Base-by-base conservation (phyloP, 2,888 invertebrate genomes). In the Hirtodrosophila alboralis region DNA sequence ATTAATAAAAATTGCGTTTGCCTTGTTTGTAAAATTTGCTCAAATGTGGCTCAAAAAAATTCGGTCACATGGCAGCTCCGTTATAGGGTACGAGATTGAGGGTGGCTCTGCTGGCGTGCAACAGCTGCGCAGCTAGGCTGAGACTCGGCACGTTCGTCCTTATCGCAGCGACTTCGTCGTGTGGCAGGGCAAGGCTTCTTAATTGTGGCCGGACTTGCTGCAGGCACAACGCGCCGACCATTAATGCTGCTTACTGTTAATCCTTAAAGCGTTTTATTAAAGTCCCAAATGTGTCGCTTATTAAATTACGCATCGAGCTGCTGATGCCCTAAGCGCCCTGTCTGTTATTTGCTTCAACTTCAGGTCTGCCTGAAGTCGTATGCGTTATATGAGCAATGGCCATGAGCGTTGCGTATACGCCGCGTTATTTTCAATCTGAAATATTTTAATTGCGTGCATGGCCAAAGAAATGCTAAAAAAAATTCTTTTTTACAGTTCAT, bases 61-160 rank as follows among this genome's bases (percentile, higher is more conserved):
- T 3, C 9, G 3, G 47, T 41, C 41, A 58, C 13, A 33, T 28
- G 34, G 16, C 12, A 9, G 36, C n/a, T n/a, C n/a, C n/a, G n/a
- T n/a, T n/a, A 14, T 21, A 12, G 4, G 18, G 27, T 13, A 5
- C 28, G 27, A 31, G 16, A 13, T 16, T 12, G 7, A 27, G 36
- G 44, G 23, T 9, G 27, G 18, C 27, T 16, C 38, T n/a, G 34
- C 12, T 28, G 41, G 43, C 41, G 59, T 84, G 78, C 86, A 78
- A 86, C 78, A 78, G 81, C 86, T 78, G 78, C 86, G 80, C 73
- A 61, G 34, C 57, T 23, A 44, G 12, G 27, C 40, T 38, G 26
- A 12, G 49, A 37, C 59, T 53, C 30, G 31, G 34, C 44, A 37
- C 9, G 10, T 13, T 34, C 18, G 52, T 38, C 48, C 38, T 38